Conservation (phyloP, 1,140 invertebrate genomes). For the Drosophila lini region DNA sequence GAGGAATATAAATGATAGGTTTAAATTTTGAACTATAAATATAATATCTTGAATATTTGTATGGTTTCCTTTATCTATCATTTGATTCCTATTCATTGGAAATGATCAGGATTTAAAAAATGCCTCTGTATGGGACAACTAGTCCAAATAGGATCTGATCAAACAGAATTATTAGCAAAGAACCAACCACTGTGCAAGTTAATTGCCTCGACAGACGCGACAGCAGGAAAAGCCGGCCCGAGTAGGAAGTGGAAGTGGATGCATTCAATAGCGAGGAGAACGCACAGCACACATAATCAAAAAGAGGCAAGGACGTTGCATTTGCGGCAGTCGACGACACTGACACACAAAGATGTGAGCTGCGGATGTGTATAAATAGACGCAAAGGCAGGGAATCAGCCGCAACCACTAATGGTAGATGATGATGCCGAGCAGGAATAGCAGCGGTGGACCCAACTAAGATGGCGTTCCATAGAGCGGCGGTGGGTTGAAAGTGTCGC, state of each 20-base stretch:
- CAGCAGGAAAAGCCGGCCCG: conserved; percentile 38
- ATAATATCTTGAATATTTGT: no score
- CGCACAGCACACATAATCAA: conserved; percentile 23
- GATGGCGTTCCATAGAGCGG: conserved; percentile 42
- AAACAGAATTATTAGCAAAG: not conserved
- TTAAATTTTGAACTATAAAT: no score
- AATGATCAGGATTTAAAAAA: no score
- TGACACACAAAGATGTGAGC: conserved; percentile 43
- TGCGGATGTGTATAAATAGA: conserved; percentile 42
- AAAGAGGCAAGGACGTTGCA: conserved; percentile 41
- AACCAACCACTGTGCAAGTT: conserved; percentile 20
- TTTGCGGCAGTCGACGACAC: conserved; percentile 25
- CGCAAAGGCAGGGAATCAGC: conserved; percentile 10
- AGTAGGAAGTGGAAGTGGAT: conserved; percentile 47
- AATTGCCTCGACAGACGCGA: conserved; percentile 39
- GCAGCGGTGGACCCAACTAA: conserved; percentile 51
- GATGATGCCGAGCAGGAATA: conserved; percentile 6
- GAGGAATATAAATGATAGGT: not conserved
- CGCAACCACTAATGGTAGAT: conserved; percentile 35
- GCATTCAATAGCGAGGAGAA: conserved; percentile 12
- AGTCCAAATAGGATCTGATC: not conserved
- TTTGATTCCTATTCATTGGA: no score
- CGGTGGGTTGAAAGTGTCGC: conserved; percentile 30
- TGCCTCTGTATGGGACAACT: not conserved
- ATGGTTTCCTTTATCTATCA: no score